Percentiles rank a stretch among this genome's conserved stretches.
These are phyloP conservation scores for Hippocampus zosterae DNA, from an alignment of 2,113 vertebrate species.

Conservation along the genomic window DNA sequence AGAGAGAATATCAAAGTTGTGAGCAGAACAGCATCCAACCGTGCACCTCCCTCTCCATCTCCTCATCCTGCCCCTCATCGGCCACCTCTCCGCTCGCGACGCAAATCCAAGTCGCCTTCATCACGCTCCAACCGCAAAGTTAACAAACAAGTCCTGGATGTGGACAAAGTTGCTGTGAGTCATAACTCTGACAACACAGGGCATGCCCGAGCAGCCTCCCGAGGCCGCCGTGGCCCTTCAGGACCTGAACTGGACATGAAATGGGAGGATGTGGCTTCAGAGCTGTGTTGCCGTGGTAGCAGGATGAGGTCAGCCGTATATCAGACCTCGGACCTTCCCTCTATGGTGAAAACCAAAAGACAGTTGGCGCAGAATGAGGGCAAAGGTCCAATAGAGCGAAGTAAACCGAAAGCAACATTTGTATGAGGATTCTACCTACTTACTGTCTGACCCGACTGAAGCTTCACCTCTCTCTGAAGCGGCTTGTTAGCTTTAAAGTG, in stretches of 20 bases:
- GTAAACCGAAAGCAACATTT: conserved; percentile 83
- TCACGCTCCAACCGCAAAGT: conserved; percentile 46
- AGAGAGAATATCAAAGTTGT: conserved; percentile 43
- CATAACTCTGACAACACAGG: not conserved
- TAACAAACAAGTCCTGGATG: conserved; percentile 73
- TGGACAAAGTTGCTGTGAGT: conserved; percentile 70
- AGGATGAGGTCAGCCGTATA: conserved; percentile 75
- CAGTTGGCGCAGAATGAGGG: conserved; percentile 52
- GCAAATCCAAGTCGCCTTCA: conserved; percentile 57
- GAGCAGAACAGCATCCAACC: conserved; percentile 50
- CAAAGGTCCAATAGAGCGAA: conserved; percentile 50
- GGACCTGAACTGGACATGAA: conserved; percentile 68
- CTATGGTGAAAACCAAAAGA: conserved; percentile 65
- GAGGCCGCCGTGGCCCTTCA: conserved; percentile 13
- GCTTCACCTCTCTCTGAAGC: conserved; percentile 4
- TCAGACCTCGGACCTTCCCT: conserved; percentile 70
- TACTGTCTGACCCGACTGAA: conserved; percentile 1
- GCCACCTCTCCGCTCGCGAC: conserved; percentile 49
- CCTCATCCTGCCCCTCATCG: conserved; percentile 41
- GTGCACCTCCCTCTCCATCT: conserved; percentile 21
- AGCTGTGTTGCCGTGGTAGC: conserved; percentile 72
- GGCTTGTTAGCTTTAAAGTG: conserved; percentile 14
- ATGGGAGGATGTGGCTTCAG: conserved; percentile 74
- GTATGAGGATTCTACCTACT: conserved; percentile 70
- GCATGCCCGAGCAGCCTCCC: conserved; percentile 18